These are phyloP conservation scores for Aleadryas rufinucha DNA, from an alignment of 2,113 vertebrate species.

Conservation along the genomic window DNA sequence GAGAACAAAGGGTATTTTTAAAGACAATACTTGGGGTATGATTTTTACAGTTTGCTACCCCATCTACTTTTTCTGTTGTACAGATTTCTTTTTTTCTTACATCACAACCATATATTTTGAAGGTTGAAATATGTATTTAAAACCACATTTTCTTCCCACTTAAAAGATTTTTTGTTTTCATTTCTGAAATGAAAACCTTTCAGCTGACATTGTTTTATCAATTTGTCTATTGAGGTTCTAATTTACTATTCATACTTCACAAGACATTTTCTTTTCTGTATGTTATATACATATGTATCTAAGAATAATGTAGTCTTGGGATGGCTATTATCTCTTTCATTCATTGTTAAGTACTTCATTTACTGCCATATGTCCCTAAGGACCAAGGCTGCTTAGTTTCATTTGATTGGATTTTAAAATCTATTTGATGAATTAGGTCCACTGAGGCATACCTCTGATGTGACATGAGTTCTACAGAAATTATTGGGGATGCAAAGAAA, in stretches of 20 bases:
- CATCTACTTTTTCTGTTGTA: neutral
- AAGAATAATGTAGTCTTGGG: neutral
- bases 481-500: neutral
- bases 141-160: neutral
- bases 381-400: neutral
- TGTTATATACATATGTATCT: neutral
- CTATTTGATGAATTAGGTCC: neutral
- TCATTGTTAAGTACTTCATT: neutral
- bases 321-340: neutral
- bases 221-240: neutral
- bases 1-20: neutral
- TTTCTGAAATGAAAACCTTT: neutral
- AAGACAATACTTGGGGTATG: neutral
- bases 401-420: neutral
- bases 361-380: neutral
- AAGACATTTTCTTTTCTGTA: neutral
- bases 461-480: neutral
- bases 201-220: neutral
- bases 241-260: neutral
- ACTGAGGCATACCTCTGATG: neutral
- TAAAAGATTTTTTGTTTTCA: neutral
- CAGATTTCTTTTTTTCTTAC: neutral
- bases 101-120: neutral
- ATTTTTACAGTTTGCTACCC: neutral
- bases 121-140: neutral